Evolutionary conservation across 2,797 vertebrate species (phyloP), one percentile per base, ranked within the genome.

Genomic region (Falco berigora): DNA sequence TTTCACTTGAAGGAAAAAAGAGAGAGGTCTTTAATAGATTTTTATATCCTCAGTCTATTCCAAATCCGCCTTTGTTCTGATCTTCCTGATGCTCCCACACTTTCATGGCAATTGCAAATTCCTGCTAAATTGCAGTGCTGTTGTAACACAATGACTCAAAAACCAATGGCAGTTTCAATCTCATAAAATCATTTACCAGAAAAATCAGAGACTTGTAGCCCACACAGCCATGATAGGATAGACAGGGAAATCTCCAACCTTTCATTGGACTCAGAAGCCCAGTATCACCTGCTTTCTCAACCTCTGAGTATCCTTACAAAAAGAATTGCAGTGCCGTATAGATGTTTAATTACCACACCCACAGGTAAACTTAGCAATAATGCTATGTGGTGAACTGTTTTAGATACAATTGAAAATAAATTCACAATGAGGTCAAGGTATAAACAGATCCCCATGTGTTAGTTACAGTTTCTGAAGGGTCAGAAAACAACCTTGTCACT

Each of bases 11-110:
- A 74, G 63, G 62, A 90, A 94, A 86, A 89, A 91, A 93, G 84
- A 86, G 56, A 95, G 50, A 89, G 14, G 53, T 88, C 83, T 94
- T 92, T 90, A 94, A 95, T 78, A 95, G 96, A 79, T 97, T 97
- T 97, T 88, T 95, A 83, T 92, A 94, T 96, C 86, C 72, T 95
- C 92, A 75, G 67, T 95, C 92, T 96, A 56, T 84, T 91, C 85
- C 96, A 91, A 97, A 96, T 96, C 92, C 56, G 53, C 64, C 79
- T 91, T 74, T 75, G 85, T 86, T 92, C 52, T 75, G 74, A 49
- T 94, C 68, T 95, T 86, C 67, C 91, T 78, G 81, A 83, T 55
- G 42, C 67, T 74, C 93, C 94, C 82, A 76, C 56, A 88, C 77
- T 94, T 94, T 83, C 46, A 24, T 8, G 47, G 56, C 19, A 17